Evolutionary conservation across 2,888 invertebrate genomes (phyloP).

Genomic region (Eupithecia exiguata): DNA sequence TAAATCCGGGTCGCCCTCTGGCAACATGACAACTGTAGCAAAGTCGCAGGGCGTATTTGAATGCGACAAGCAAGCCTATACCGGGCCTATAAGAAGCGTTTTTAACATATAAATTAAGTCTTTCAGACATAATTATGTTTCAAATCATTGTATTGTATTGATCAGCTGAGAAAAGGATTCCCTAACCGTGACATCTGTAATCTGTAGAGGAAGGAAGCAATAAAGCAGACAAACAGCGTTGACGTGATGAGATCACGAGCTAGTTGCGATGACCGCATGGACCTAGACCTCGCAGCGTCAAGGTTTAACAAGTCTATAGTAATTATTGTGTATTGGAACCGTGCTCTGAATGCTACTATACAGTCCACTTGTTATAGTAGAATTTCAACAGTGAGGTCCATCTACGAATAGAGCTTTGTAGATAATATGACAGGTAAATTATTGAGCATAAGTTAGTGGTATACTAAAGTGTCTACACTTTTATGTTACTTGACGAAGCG

Average conservation of each 20-base stretch:
- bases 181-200: constrained; percentile 19
- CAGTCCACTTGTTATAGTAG: neutral
- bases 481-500: neutral
- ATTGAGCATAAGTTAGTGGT: neutral
- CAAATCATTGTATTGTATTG: neutral
- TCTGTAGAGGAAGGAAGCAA: constrained; percentile 25
- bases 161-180: constrained; percentile 13
- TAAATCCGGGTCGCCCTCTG: neutral
- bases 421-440: neutral
- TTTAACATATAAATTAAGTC: neutral
- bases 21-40: neutral
- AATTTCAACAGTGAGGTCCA: neutral
- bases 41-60: neutral
- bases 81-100: neutral
- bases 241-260: constrained; percentile 27
- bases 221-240: constrained; percentile 18
- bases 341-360: neutral
- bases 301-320: constrained; percentile 22
- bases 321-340: neutral
- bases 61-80: neutral
- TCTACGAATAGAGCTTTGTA: neutral
- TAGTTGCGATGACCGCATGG: constrained; percentile 25
- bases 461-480: neutral
- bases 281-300: constrained; percentile 27
- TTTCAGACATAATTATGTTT: neutral